A percentile compares a stretch with the other conserved stretches of the same genome.
Conservation (phyloP, 2,888 invertebrate genomes). For the Coecobrya sp. region DNA sequence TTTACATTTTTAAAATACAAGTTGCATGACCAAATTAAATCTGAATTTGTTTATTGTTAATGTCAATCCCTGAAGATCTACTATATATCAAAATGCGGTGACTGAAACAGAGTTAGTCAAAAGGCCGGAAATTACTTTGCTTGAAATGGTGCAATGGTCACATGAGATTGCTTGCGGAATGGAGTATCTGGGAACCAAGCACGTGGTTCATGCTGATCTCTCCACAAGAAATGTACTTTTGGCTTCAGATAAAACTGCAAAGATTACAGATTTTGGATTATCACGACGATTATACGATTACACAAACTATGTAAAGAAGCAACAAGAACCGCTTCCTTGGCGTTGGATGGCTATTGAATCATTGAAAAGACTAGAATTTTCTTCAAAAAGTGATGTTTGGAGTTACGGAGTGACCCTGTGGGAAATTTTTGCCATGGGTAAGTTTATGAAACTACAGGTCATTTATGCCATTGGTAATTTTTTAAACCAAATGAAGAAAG, state of each 20-base stretch:
- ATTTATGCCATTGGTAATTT: too few species aligned
- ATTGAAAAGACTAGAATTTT: constrained; percentile 50
- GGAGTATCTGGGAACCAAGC: constrained; percentile 48
- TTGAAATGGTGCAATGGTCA: constrained; percentile 65
- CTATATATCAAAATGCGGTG: not conserved
- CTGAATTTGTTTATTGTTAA: too few species aligned
- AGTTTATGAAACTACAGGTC: not conserved
- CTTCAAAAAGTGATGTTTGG: constrained; percentile 51
- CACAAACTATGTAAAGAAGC: constrained; percentile 68
- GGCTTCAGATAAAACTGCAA: constrained; percentile 47
- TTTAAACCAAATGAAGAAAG: too few species aligned
- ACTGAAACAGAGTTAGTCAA: not conserved
- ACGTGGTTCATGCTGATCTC: constrained; percentile 66
- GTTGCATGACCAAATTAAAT: too few species aligned
- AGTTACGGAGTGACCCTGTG: constrained; percentile 57
- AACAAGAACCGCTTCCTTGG: constrained; percentile 68
- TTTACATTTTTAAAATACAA: too few species aligned
- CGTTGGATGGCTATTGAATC: constrained; percentile 70
- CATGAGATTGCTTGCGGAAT: constrained; percentile 71
- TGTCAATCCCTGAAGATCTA: not conserved
- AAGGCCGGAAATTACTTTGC: not conserved
- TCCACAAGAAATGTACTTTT: constrained; percentile 66
- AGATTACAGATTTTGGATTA: constrained; percentile 67
- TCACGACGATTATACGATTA: constrained; percentile 69
- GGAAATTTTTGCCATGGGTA: constrained; percentile 68